These are phyloP conservation scores for Drosophila recens DNA, from an alignment of 2,888 invertebrate species.

Conservation along the genomic window DNA sequence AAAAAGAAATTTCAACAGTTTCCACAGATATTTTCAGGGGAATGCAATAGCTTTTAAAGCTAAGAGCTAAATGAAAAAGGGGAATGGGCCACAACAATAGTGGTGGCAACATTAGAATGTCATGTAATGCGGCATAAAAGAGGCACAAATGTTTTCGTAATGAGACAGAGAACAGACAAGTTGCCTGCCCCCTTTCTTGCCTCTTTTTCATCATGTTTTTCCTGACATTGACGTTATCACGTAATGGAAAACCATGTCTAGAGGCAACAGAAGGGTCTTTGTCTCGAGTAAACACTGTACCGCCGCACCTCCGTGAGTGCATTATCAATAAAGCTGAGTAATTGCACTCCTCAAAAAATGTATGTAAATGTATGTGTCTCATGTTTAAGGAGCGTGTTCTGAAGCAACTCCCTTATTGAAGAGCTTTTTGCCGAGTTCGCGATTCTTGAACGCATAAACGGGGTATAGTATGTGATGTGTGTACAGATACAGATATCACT, in stretches of 20 bases:
- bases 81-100: conserved; percentile 4
- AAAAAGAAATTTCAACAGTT: conserved; percentile 20
- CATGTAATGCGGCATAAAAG: conserved; percentile 16
- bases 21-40: conserved; percentile 22
- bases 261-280: conserved; percentile 17
- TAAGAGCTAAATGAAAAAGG: conserved; percentile 15
- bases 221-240: conserved; percentile 17
- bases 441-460: not conserved
- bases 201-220: not conserved
- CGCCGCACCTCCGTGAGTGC: conserved; percentile 18
- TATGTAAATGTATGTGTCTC: not conserved
- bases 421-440: conserved; percentile 1
- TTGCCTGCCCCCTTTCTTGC: not conserved
- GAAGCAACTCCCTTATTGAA: not conserved
- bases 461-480: not conserved
- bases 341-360: conserved; percentile 30
- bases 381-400: not conserved
- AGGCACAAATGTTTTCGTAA: conserved; percentile 23
- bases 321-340: conserved; percentile 58
- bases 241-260: conserved; percentile 42
- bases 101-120: conserved; percentile 1
- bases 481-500: not conserved
- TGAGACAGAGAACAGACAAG: conserved; percentile 27
- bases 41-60: conserved; percentile 43
- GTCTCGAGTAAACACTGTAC: conserved; percentile 26